A percentile compares a stretch with the other conserved stretches of the same genome.
Conservation (phyloP, 92 coral and sea anemone species). For the Porites cylindrica region DNA sequence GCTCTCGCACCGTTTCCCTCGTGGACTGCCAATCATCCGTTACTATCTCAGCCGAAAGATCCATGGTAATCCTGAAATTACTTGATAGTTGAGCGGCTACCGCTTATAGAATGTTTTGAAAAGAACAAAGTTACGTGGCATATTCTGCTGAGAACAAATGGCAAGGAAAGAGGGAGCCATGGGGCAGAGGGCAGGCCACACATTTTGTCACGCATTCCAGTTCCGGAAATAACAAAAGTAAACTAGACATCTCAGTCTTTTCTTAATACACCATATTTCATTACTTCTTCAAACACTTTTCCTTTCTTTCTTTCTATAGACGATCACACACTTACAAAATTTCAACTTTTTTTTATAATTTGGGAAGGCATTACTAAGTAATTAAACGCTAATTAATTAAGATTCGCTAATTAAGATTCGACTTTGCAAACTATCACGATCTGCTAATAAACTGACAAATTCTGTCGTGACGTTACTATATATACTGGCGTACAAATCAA, state of each 20-base stretch:
- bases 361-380: too few species aligned
- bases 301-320: too few species aligned
- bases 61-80: constrained; percentile 35
- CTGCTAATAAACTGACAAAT: too few species aligned
- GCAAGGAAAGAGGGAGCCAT: background rate
- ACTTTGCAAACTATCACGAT: too few species aligned
- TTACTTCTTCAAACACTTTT: too few species aligned
- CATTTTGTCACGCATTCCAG: background rate
- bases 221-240: background rate
- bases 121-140: background rate
- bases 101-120: background rate
- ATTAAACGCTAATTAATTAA: too few species aligned
- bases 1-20: constrained; percentile 69
- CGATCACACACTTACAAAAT: too few species aligned
- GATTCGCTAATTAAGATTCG: too few species aligned
- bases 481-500: too few species aligned
- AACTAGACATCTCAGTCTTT: background rate
- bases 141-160: background rate
- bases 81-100: background rate
- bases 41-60: constrained; percentile 56
- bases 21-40: constrained; percentile 74
- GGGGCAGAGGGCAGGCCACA: background rate
- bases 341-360: too few species aligned
- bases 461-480: too few species aligned
- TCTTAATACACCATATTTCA: background rate